Conservation (phyloP, 1,140 invertebrate genomes). For the Papilio glaucus region DNA sequence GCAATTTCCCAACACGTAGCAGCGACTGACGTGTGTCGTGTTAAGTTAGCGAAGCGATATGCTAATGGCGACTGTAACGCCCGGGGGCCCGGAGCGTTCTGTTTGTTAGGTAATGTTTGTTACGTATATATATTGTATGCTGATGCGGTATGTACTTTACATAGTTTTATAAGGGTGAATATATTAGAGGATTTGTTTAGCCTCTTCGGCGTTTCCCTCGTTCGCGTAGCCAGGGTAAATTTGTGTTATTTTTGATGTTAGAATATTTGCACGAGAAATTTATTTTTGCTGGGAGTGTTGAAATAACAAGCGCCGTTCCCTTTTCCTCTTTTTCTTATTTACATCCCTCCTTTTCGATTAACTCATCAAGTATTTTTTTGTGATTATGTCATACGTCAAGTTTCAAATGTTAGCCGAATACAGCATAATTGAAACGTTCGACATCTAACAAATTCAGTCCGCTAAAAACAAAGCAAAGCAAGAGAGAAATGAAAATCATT, state of each 20-base stretch:
- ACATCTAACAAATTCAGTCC: neutral
- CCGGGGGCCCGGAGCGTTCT: slow-evolving; percentile 49
- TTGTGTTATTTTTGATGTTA: slow-evolving; percentile 6
- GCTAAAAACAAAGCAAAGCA: slow-evolving; percentile 2
- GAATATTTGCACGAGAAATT: slow-evolving; percentile 7
- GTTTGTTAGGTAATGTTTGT: slow-evolving; percentile 67
- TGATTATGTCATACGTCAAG: no score
- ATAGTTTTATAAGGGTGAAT: slow-evolving; percentile 28
- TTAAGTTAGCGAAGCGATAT: slow-evolving; percentile 63
- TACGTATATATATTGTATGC: slow-evolving; percentile 49
- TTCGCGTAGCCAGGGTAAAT: neutral
- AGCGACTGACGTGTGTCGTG: slow-evolving; percentile 57
- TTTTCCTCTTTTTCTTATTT: neutral
- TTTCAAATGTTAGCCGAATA: no score
- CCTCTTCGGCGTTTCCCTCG: slow-evolving; percentile 15
- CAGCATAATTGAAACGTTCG: no score
- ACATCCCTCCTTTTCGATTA: neutral
- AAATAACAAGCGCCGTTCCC: neutral
- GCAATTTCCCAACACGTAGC: slow-evolving; percentile 60
- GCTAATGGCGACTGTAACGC: slow-evolving; percentile 55
- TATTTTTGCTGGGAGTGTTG: neutral
- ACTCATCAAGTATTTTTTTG: no score
- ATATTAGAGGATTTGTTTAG: slow-evolving; percentile 34
- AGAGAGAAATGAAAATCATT: neutral
- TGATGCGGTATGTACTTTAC: slow-evolving; percentile 40